Evolutionary conservation across 2,888 invertebrate genomes (phyloP).

Genomic region (Carcina quercana): DNA sequence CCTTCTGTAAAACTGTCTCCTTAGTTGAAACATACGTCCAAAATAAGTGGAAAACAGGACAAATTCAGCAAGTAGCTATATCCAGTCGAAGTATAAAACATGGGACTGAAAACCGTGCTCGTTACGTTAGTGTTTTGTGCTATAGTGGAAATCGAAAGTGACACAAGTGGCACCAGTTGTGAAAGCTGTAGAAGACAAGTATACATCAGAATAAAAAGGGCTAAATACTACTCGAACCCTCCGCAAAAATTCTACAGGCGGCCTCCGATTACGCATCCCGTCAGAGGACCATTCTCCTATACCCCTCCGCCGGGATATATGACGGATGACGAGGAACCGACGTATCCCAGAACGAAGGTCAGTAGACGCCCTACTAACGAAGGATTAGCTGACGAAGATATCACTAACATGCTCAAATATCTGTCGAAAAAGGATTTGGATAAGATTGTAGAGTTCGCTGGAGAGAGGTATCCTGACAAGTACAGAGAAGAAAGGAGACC

Average conservation of each 20-base stretch:
- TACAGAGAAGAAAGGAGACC: conserved; percentile 2
- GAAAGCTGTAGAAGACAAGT: conserved; percentile 20
- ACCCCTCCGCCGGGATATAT: conserved; percentile 48
- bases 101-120: conserved; percentile 18
- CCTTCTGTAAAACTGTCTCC: conserved; percentile 1
- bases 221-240: conserved; percentile 44
- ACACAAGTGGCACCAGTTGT: conserved; percentile 19
- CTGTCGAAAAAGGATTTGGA: conserved; percentile 56
- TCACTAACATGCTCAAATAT: conserved; percentile 50
- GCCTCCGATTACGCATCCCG: conserved; percentile 34
- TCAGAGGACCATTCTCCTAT: conserved; percentile 40
- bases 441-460: conserved; percentile 48
- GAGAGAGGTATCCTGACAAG: conserved; percentile 17
- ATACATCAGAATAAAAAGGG: conserved; percentile 44
- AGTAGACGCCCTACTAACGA: conserved; percentile 42
- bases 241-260: conserved; percentile 42
- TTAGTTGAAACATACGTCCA: too few species aligned
- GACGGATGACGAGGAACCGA: conserved; percentile 27
- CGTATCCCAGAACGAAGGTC: conserved; percentile 39
- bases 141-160: conserved; percentile 28
- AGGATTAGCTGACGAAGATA: conserved; percentile 48
- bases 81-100: conserved; percentile 9
- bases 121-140: conserved; percentile 28
- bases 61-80: too few species aligned
- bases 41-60: too few species aligned